Percentiles rank a stretch among this genome's conserved stretches.
phyloP scores from a whole-genome alignment of 1,140 invertebrate species.

The Micrasema minimum region DNA sequence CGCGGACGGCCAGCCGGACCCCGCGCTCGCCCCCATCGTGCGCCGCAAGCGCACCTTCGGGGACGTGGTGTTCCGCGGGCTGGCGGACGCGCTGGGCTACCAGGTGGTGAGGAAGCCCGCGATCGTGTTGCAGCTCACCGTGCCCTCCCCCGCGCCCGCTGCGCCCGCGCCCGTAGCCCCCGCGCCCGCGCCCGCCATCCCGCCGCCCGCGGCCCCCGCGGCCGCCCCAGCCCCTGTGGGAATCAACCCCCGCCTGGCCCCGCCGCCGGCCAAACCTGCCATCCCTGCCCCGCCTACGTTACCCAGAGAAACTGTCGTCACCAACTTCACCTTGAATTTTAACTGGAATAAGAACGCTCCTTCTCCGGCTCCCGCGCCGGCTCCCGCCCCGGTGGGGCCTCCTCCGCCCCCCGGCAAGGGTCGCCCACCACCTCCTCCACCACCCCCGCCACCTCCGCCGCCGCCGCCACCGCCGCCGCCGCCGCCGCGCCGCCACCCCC shows the following conservation, averaged over 20 bases:
- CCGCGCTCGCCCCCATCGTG: constrained; percentile 56
- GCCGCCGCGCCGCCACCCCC: constrained; percentile 52
- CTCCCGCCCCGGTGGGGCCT: constrained; percentile 57
- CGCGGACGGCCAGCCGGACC: constrained; percentile 24
- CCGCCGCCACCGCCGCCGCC: constrained; percentile 56
- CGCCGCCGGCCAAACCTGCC: constrained; percentile 53
- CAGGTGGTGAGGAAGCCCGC: constrained; percentile 62
- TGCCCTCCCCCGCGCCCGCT: constrained; percentile 58
- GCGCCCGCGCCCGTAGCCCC: constrained; percentile 51
- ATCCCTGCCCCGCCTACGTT: constrained; percentile 58
- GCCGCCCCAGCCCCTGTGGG: constrained; percentile 43
- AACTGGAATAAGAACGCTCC: constrained; percentile 51
- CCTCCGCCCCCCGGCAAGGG: constrained; percentile 54
- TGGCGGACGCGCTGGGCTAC: constrained; percentile 64
- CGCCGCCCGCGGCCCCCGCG: constrained; percentile 53
- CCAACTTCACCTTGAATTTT: constrained; percentile 50
- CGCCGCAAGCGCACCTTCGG: constrained; percentile 64
- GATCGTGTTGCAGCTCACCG: constrained; percentile 59
- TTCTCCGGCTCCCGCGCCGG: constrained; percentile 54
- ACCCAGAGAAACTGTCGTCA: constrained; percentile 45
- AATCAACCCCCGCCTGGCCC: constrained; percentile 41
- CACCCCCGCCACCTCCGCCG: constrained; percentile 60
- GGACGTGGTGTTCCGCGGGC: constrained; percentile 63
- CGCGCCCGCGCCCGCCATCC: constrained; percentile 49
- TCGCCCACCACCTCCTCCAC: constrained; percentile 57